These are phyloP conservation scores for Smittia aterrima DNA, from an alignment of 2,888 invertebrate species.

Conservation along the genomic window DNA sequence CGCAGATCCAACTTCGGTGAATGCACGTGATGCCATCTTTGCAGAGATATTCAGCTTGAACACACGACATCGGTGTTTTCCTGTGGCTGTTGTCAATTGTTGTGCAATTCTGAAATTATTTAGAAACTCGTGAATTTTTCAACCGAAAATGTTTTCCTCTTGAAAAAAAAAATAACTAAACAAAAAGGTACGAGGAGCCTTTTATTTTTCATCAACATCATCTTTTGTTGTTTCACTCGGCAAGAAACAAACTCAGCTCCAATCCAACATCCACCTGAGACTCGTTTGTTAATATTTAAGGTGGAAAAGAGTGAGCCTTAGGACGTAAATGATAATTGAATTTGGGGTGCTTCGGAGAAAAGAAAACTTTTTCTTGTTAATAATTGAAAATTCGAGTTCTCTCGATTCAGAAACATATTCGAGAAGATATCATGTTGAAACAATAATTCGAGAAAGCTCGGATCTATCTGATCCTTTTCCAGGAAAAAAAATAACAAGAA, in stretches of 20 bases:
- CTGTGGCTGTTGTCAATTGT: slow-evolving; percentile 54
- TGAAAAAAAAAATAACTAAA: not conserved
- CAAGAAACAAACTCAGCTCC: not conserved
- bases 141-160: slow-evolving; percentile 45
- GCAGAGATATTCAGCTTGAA: slow-evolving; percentile 73
- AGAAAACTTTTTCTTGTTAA: slow-evolving; percentile 8
- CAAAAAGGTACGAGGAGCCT: not conserved
- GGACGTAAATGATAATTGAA: slow-evolving; percentile 29
- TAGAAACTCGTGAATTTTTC: too few relatives aligned
- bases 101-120: slow-evolving; percentile 60
- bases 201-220: not conserved
- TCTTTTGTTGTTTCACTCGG: not conserved
- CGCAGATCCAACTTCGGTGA: slow-evolving; percentile 78
- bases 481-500: not conserved
- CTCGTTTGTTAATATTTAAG: not conserved
- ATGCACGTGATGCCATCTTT: slow-evolving; percentile 78
- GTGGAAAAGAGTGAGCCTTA: not conserved
- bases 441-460: too few relatives aligned
- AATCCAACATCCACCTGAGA: too few relatives aligned
- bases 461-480: not conserved
- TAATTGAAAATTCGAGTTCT: not conserved
- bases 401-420: not conserved
- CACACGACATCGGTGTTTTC: slow-evolving; percentile 56
- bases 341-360: not conserved
- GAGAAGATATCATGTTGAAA: too few relatives aligned